phyloP scores from a whole-genome alignment of 1,140 invertebrate genomes.

The Caenorhabditis latens region DNA sequence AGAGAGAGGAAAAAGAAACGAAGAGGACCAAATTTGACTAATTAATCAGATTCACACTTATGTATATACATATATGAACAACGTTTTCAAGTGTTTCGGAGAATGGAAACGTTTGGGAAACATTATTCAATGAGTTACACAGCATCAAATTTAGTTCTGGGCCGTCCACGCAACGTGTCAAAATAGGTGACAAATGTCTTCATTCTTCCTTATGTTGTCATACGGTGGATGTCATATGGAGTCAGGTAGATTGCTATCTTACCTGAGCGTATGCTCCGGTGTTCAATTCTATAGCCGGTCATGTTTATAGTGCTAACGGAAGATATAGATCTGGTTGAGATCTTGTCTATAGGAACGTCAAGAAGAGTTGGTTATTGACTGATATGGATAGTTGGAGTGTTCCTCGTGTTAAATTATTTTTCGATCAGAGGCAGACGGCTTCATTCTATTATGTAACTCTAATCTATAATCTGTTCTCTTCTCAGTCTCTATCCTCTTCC shows the following conservation, averaged over 20 bases:
- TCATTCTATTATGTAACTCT: slow-evolving; percentile 15
- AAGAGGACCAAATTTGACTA: slow-evolving; percentile 47
- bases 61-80: slow-evolving; percentile 34
- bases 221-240: slow-evolving; percentile 3
- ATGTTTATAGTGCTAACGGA: not conserved
- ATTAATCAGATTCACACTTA: slow-evolving; percentile 53
- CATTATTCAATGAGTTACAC: not conserved
- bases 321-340: slow-evolving; percentile 4
- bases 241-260: not conserved
- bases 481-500: not conserved
- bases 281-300: not conserved
- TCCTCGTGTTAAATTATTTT: not conserved
- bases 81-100: slow-evolving; percentile 7
- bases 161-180: not conserved
- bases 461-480: slow-evolving; percentile 28
- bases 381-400: not conserved
- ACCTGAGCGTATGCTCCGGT: not conserved
- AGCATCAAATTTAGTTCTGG: not conserved
- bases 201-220: not conserved
- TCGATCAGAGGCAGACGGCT: not conserved
- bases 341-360: not conserved
- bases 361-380: no score
- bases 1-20: not conserved
- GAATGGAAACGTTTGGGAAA: not conserved
- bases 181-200: not conserved